A percentile compares a stretch with the other conserved stretches of the same genome.
Evolutionary conservation across 1,140 invertebrate genomes (phyloP).

Genomic region (Hetaerina americana): DNA sequence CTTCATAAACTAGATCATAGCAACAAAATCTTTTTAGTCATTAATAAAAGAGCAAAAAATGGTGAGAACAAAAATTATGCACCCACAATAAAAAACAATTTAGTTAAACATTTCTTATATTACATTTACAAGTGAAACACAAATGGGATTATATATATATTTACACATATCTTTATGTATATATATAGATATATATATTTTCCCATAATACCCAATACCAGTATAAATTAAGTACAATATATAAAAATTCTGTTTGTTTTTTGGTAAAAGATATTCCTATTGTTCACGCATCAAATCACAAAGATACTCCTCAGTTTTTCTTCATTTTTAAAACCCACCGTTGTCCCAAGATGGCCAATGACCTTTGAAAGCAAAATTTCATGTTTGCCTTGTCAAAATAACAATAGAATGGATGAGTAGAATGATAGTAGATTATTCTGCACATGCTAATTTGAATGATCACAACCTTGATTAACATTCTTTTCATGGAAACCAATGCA

Average conservation of each 20-base stretch:
- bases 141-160: background rate
- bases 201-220: background rate
- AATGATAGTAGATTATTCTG: no score
- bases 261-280: background rate
- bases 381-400: no score
- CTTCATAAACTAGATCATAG: no score
- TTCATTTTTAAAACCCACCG: background rate
- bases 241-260: background rate
- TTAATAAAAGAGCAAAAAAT: no score
- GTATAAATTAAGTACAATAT: conserved; percentile 1
- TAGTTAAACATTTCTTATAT: background rate
- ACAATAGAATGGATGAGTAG: no score
- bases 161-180: background rate
- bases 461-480: no score
- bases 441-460: no score
- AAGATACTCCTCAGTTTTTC: background rate
- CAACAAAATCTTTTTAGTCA: no score
- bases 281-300: background rate
- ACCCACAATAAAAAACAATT: no score
- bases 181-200: background rate
- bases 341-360: background rate
- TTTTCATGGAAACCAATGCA: no score
- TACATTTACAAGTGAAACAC: background rate
- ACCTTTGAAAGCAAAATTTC: no score
- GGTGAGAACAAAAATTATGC: no score